Conservation (phyloP, 2,888 invertebrate species). For the Phlogophora meticulosa region DNA sequence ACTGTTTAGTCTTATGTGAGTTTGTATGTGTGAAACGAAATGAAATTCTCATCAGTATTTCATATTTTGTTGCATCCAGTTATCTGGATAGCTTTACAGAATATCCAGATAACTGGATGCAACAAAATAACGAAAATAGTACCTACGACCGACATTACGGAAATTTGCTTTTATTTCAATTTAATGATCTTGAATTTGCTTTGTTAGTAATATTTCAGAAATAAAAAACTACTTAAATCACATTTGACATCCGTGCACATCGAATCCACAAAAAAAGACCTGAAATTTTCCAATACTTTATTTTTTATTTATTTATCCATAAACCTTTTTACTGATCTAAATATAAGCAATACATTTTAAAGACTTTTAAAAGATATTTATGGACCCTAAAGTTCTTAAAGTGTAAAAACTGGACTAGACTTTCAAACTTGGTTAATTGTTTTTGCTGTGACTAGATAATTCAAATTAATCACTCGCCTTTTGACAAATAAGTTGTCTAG, state of each 20-base stretch:
- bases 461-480: constrained; percentile 45
- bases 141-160: neutral
- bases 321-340: no score
- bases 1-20: no score
- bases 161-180: constrained; percentile 7
- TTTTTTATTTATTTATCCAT: no score
- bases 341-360: neutral
- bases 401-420: constrained; percentile 2
- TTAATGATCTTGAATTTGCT: neutral
- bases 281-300: no score
- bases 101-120: neutral
- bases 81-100: neutral
- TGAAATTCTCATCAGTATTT: no score
- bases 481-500: constrained; percentile 18
- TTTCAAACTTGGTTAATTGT: constrained; percentile 35
- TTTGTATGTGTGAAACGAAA: no score
- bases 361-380: constrained; percentile 14
- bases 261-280: neutral
- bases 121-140: neutral
- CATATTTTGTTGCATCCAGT: no score
- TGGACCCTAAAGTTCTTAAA: neutral
- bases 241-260: neutral
- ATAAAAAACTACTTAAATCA: neutral
- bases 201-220: neutral
- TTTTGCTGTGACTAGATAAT: constrained; percentile 37